Evolutionary conservation across 2,888 invertebrate species (phyloP).

Genomic region (Latrodectus hesperus): DNA sequence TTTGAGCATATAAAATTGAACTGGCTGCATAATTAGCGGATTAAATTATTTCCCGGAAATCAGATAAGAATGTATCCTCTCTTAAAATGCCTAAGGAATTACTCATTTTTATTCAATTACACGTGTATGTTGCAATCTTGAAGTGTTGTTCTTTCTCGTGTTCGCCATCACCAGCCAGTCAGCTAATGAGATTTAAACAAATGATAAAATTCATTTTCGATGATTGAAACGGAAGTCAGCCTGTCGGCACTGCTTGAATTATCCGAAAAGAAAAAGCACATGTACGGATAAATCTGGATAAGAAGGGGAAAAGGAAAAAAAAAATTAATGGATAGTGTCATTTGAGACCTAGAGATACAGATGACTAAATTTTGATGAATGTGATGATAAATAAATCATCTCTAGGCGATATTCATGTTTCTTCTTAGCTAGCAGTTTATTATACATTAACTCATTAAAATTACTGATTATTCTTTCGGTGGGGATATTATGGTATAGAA

Average conservation of each 20-base stretch:
- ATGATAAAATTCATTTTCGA: slow-evolving; percentile 1
- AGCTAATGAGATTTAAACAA: not conserved
- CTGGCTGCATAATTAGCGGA: not conserved
- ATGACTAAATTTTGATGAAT: too few relatives aligned
- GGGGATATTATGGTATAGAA: too few relatives aligned
- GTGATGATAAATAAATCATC: too few relatives aligned
- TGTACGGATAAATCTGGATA: too few relatives aligned
- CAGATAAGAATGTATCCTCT: not conserved
- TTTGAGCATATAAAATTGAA: too few relatives aligned
- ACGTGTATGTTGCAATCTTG: not conserved
- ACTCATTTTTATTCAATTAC: not conserved
- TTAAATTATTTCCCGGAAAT: not conserved
- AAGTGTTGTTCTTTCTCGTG: not conserved
- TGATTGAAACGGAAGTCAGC: not conserved
- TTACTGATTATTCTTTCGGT: too few relatives aligned
- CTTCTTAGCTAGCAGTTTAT: too few relatives aligned
- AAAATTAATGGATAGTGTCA: too few relatives aligned
- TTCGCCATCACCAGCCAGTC: not conserved
- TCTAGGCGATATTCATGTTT: too few relatives aligned
- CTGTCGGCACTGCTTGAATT: not conserved
- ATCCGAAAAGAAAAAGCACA: not conserved
- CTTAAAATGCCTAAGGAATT: not conserved
- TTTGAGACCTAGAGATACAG: too few relatives aligned
- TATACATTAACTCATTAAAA: too few relatives aligned
- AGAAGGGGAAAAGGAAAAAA: too few relatives aligned